Evolutionary conservation across 2,113 vertebrate species (phyloP), one percentile per base, ranked within the genome.

Genomic region (Azemiops feae): DNA sequence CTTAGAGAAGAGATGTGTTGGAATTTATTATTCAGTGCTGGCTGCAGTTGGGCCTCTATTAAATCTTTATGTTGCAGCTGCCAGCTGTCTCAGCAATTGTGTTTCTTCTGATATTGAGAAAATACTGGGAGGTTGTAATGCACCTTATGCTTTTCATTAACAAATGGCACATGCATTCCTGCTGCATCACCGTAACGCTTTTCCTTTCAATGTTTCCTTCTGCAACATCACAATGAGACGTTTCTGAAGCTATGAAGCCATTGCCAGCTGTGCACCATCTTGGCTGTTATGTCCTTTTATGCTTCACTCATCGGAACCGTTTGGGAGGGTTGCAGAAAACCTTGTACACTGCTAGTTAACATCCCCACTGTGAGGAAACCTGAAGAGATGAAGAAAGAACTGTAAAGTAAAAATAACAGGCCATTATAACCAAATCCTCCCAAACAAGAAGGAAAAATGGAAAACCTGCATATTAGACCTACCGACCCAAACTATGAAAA

Each of bases 321-420:
- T 87, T 87, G 89, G 22, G 55, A 90, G 45, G 14, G 12, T 27
- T 43, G 81, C n/a, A 90, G 30, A 53, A n/a, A 90, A 92, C 16
- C 47, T 81, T 85, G 34, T 81, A 81, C 60, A n/a, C 14, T 89
- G 74, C 60, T 52, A 89, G 85, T 93, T 93, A 93, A 93, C 89
- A 87, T 47, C 45, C 92, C 89, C 45, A 64, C n/a, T 87, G 89
- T 45, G 88, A 50, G 53, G 54, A 58, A 60, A 86, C 39, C 54
- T 9, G 25, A 52, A 89, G 39, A 47, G 30, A 53, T 8, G 6
- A 23, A 8, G 47, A 27, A 89, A 81, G 57, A 20, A 90, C 39
- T 64, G 5, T 25, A 90, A 89, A 86, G 39, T 34, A 53, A 90
- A 52, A 23, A 43, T 9, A 93, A 39, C 23, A 89, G 27, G 74